These are phyloP conservation scores for Oncopodura yosiiana DNA, from an alignment of 1,140 invertebrate genomes.

Conservation along the genomic window DNA sequence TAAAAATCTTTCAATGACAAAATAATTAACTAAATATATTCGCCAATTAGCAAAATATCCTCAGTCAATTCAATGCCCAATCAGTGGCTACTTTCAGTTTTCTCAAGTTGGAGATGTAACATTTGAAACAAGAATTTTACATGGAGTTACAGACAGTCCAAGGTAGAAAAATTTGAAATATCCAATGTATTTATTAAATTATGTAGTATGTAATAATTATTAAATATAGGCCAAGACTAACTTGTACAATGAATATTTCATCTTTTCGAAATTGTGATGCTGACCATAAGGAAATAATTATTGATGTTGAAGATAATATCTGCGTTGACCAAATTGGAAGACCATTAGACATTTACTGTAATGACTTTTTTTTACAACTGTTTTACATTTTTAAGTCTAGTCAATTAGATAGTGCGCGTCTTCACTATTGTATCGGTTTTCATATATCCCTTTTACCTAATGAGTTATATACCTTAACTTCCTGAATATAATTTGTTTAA, in stretches of 20 bases:
- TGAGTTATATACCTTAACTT: too few relatives aligned
- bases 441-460: too few relatives aligned
- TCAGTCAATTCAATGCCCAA: slow-evolving; percentile 47
- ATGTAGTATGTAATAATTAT: too few relatives aligned
- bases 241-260: slow-evolving; percentile 46
- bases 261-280: slow-evolving; percentile 45
- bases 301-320: slow-evolving; percentile 51
- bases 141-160: slow-evolving; percentile 49
- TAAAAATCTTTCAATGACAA: not conserved
- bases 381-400: too few relatives aligned
- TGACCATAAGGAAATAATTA: slow-evolving; percentile 46
- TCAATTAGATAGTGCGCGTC: too few relatives aligned
- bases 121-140: slow-evolving; percentile 46
- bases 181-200: too few relatives aligned
- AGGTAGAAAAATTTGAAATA: too few relatives aligned
- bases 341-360: slow-evolving; percentile 47
- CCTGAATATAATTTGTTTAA: too few relatives aligned
- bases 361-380: slow-evolving; percentile 7
- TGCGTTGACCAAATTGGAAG: slow-evolving; percentile 49
- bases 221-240: slow-evolving; percentile 46
- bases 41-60: slow-evolving; percentile 44
- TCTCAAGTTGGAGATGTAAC: slow-evolving; percentile 41
- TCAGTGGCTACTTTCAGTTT: slow-evolving; percentile 47
- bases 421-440: too few relatives aligned
- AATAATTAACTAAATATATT: not conserved